Evolutionary conservation across 1,140 invertebrate genomes (phyloP).

Genomic region (Planococcus citri): DNA sequence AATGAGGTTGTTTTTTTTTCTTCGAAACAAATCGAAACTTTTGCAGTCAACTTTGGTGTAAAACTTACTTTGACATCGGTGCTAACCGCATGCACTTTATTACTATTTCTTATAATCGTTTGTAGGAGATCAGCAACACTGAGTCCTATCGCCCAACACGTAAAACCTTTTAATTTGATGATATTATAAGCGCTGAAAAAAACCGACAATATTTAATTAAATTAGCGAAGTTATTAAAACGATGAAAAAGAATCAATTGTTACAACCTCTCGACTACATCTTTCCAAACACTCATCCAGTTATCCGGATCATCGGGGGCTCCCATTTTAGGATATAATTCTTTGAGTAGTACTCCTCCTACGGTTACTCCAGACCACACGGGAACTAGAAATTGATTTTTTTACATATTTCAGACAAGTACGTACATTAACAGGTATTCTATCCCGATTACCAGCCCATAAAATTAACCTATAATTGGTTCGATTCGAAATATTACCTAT

Average conservation of each 20-base stretch:
- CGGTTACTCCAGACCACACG: conserved; percentile 85
- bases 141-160: conserved; percentile 81
- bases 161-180: conserved; percentile 81
- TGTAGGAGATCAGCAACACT: conserved; percentile 58
- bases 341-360: conserved; percentile 69
- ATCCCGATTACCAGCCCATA: too few relatives aligned
- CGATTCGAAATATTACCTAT: too few relatives aligned
- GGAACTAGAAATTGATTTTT: conserved; percentile 52
- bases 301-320: conserved; percentile 54
- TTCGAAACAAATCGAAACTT: too few relatives aligned
- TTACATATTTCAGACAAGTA: conserved; percentile 26
- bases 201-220: conserved; percentile 9
- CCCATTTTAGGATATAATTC: conserved; percentile 64
- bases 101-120: conserved; percentile 60
- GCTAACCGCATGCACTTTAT: conserved; percentile 67
- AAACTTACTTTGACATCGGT: conserved; percentile 65
- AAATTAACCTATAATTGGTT: too few relatives aligned
- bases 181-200: conserved; percentile 65
- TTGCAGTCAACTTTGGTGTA: too few relatives aligned
- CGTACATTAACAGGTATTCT: not conserved
- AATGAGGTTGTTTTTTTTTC: too few relatives aligned
- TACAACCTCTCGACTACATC: conserved; percentile 55
- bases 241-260: not conserved
- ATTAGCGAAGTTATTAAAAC: conserved; percentile 11
- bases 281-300: conserved; percentile 62